Conservation (phyloP, 2,888 invertebrate species). For the Mythimna albipuncta region DNA sequence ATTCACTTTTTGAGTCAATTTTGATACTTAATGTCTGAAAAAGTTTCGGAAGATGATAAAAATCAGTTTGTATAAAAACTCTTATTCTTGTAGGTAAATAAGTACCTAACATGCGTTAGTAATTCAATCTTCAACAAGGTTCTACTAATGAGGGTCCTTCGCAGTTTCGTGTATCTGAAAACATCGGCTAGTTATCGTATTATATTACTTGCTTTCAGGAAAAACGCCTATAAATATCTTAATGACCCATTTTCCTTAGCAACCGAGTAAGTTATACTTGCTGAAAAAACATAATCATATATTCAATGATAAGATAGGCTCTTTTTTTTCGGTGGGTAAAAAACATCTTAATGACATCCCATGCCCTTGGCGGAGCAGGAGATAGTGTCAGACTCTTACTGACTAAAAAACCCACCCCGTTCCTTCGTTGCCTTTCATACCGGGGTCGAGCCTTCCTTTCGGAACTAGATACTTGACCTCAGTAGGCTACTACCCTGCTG, state of each 20-base stretch:
- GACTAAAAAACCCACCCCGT: too few species aligned
- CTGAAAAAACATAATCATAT: neutral
- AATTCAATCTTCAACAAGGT: constrained; percentile 9
- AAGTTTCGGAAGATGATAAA: neutral
- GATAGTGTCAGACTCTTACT: too few species aligned
- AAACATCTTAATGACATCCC: too few species aligned
- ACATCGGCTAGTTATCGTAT: constrained; percentile 10
- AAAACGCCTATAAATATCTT: constrained; percentile 19
- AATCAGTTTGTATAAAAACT: neutral
- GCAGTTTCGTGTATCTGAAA: constrained; percentile 1
- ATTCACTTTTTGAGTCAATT: neutral
- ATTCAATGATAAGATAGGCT: neutral
- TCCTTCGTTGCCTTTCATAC: too few species aligned
- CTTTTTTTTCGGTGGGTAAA: too few species aligned
- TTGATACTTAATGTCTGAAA: neutral
- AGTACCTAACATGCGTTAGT: neutral
- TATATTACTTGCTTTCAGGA: constrained; percentile 21
- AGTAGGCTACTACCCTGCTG: too few species aligned
- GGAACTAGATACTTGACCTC: too few species aligned
- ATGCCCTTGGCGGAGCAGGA: too few species aligned
- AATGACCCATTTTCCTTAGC: constrained; percentile 33
- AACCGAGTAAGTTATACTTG: neutral
- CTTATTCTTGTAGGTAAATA: neutral
- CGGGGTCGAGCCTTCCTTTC: too few species aligned
- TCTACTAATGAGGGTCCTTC: constrained; percentile 2